Percentiles rank a stretch among this genome's conserved stretches.
Evolutionary conservation across 2,888 invertebrate genomes (phyloP).

Genomic region (Coenonympha arcania): DNA sequence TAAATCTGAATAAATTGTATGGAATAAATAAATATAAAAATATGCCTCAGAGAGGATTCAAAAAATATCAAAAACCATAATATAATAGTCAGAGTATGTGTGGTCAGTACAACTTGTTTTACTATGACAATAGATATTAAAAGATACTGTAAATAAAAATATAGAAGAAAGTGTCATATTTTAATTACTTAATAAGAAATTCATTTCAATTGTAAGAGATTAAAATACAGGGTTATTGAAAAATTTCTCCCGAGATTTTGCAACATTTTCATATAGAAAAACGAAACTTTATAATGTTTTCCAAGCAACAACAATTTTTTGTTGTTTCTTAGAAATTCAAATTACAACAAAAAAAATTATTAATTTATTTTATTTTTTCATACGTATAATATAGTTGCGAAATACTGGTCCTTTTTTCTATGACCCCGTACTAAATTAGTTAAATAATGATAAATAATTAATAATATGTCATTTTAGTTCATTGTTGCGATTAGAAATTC

Average conservation of each 20-base stretch:
- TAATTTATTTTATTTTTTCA: not conserved
- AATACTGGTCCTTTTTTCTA: not conserved
- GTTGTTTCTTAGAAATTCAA: not conserved
- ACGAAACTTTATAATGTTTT: too few species aligned
- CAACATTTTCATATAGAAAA: too few species aligned
- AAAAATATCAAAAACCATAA: too few species aligned
- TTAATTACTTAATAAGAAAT: not conserved
- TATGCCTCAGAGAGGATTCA: too few species aligned
- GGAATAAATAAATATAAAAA: too few species aligned
- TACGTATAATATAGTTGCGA: not conserved
- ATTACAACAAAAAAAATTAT: not conserved
- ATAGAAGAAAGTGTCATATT: not conserved
- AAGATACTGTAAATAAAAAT: not conserved
- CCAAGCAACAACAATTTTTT: not conserved
- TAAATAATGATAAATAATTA: too few species aligned
- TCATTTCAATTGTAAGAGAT: not conserved
- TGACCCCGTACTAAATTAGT: not conserved
- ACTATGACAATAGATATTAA: not conserved
- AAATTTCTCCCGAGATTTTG: not conserved
- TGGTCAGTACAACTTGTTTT: not conserved
- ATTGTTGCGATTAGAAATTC: slow-evolving; percentile 24
- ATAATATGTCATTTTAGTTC: slow-evolving; percentile 3
- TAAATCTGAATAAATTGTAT: too few species aligned
- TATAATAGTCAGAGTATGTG: too few species aligned
- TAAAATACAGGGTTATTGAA: not conserved